Conservation (phyloP, 2,888 invertebrate genomes). For the Timema podura region DNA sequence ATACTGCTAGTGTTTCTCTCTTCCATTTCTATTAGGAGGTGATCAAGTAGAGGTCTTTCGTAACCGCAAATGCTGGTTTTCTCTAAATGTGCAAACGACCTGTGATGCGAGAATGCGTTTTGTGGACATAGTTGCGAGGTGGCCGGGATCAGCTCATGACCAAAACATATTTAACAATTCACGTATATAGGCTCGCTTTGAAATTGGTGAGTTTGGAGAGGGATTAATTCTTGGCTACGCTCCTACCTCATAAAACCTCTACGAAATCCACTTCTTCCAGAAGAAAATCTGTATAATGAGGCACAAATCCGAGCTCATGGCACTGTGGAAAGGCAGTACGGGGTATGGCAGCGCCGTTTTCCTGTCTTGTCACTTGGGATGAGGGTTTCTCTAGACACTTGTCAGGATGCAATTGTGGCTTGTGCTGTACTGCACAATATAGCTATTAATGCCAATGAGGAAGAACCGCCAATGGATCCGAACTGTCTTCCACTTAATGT, state of each 20-base stretch:
- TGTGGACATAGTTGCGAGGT: no score
- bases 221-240: no score
- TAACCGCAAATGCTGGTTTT: conserved; percentile 18
- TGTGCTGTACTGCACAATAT: conserved; percentile 23
- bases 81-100: conserved; percentile 18
- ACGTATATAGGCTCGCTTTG: no score
- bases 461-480: background rate
- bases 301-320: no score
- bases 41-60: conserved; percentile 14
- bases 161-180: no score
- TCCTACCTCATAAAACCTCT: no score
- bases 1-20: no score
- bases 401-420: conserved; percentile 15
- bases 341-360: conserved; percentile 36
- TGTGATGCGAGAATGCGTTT: background rate
- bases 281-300: no score
- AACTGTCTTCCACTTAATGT: no score
- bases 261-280: no score
- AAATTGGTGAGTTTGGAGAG: no score
- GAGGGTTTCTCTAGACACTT: conserved; percentile 15
- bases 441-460: conserved; percentile 4
- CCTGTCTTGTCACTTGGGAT: conserved; percentile 31
- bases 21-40: background rate
- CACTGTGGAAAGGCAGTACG: conserved; percentile 31
- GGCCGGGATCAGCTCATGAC: no score